These are phyloP conservation scores for Porites cylindrica DNA, from an alignment of 92 coral and sea anemone genomes.

Conservation along the genomic window DNA sequence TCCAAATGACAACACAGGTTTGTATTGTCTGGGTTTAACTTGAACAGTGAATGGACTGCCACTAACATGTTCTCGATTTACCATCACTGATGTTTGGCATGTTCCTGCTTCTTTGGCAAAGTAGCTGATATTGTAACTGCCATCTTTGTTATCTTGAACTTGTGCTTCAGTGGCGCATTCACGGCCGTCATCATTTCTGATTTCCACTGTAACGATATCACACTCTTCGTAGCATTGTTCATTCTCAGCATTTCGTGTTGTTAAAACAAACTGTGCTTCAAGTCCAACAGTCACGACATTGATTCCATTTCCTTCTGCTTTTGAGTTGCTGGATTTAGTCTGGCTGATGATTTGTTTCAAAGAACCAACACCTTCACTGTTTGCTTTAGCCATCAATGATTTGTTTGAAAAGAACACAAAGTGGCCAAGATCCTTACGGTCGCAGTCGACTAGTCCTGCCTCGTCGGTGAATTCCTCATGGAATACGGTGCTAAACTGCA, in stretches of 20 bases:
- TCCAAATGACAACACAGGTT: background rate
- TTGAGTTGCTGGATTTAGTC: too few species aligned
- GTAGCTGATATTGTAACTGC: slow-evolving; percentile 35
- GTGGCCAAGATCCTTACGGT: background rate
- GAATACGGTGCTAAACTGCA: background rate
- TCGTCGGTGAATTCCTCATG: background rate
- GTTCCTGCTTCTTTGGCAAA: slow-evolving; percentile 28
- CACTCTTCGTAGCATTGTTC: background rate
- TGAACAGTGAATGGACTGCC: background rate
- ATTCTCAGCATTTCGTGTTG: slow-evolving; percentile 10
- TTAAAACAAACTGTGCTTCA: background rate
- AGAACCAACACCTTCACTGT: too few species aligned
- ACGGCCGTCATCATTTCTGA: slow-evolving; percentile 16
- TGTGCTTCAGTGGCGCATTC: slow-evolving; percentile 13
- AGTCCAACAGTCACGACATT: background rate
- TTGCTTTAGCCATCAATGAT: too few species aligned
- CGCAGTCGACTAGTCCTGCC: background rate
- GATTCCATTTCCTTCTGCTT: background rate
- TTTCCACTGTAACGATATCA: background rate
- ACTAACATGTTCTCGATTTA: too few species aligned
- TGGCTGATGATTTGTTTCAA: background rate
- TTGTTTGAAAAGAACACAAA: too few species aligned
- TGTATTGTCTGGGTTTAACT: too few species aligned
- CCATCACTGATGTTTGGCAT: background rate
- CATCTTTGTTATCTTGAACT: slow-evolving; percentile 21